A percentile compares a stretch with the other conserved stretches of the same genome.
Conservation (phyloP, 2,797 vertebrate species). For the Rachycentron canadum region DNA sequence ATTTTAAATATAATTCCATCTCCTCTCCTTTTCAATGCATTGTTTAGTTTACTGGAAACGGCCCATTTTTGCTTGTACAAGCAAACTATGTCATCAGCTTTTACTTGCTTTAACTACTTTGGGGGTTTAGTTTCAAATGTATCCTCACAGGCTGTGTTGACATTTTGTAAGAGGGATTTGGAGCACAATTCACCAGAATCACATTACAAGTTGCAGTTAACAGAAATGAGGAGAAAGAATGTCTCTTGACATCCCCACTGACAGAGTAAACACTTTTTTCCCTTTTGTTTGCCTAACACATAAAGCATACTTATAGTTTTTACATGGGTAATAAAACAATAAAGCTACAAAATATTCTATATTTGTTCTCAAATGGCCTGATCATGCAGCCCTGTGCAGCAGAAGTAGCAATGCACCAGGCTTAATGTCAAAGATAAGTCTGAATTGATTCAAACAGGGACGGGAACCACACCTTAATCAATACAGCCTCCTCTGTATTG, state of each 20-base stretch:
- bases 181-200: constrained; percentile 53
- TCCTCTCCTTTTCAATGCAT: background rate
- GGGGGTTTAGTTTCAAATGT: constrained; percentile 47
- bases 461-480: constrained; percentile 19
- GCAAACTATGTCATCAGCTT: constrained; percentile 17
- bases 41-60: constrained; percentile 35
- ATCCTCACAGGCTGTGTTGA: constrained; percentile 57
- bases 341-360: background rate
- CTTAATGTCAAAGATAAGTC: constrained; percentile 9
- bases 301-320: background rate
- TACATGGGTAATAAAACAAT: constrained; percentile 7
- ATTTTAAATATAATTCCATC: constrained; percentile 13
- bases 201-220: constrained; percentile 41
- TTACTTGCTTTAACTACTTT: constrained; percentile 49
- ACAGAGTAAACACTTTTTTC: constrained; percentile 41
- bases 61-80: constrained; percentile 23
- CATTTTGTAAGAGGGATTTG: constrained; percentile 64
- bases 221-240: constrained; percentile 34
- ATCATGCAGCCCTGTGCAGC: background rate
- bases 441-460: constrained; percentile 16
- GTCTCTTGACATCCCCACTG: constrained; percentile 31
- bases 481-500: background rate
- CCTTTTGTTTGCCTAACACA: background rate
- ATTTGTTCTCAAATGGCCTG: background rate
- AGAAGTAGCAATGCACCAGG: background rate